Conservation (phyloP, 2,888 invertebrate genomes). For the Frankliniella intonsa region DNA sequence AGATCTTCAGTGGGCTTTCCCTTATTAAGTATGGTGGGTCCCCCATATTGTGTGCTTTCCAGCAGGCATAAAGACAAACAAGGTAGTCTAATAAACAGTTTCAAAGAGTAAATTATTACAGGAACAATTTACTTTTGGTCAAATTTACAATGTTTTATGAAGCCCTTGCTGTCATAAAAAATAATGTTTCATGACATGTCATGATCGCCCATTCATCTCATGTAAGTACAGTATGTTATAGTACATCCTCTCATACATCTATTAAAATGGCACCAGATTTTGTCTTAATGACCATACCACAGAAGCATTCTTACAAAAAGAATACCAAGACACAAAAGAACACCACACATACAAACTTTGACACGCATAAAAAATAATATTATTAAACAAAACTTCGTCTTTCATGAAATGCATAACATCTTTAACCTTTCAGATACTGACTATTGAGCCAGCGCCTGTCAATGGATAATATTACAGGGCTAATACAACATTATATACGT, state of each 20-base stretch:
- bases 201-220: constrained; percentile 6
- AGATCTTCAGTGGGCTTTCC: not conserved
- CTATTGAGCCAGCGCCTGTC: too few relatives aligned
- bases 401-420: not conserved
- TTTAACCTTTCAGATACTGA: too few relatives aligned
- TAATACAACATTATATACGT: not conserved
- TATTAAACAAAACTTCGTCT: too few relatives aligned
- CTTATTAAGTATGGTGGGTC: not conserved
- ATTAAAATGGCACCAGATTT: constrained; percentile 17
- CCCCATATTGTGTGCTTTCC: not conserved
- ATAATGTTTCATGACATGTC: not conserved
- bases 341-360: not conserved
- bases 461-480: too few relatives aligned
- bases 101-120: constrained; percentile 11
- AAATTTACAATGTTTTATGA: not conserved
- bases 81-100: not conserved
- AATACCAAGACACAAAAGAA: constrained; percentile 17
- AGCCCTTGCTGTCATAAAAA: not conserved
- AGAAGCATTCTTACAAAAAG: not conserved
- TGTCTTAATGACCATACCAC: constrained; percentile 26
- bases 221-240: not conserved
- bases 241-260: not conserved
- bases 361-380: not conserved
- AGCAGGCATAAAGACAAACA: constrained; percentile 21
- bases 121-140: constrained; percentile 1